Conservation (phyloP, 2,113 vertebrate genomes). For the Corythoichthys intestinalis region DNA sequence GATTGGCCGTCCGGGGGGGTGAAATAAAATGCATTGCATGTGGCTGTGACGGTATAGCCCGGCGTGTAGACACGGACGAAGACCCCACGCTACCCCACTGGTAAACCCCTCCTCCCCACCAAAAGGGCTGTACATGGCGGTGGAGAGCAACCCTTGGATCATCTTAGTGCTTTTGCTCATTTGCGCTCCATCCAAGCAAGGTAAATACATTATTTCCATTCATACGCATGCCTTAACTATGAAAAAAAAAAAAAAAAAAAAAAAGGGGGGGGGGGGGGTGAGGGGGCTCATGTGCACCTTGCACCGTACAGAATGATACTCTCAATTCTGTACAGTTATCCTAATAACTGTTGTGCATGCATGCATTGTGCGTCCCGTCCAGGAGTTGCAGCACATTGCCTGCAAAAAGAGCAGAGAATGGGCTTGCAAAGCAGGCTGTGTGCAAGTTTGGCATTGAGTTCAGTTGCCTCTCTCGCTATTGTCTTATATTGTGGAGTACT, state of each 20-base stretch:
- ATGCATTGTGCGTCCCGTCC: conserved; percentile 14
- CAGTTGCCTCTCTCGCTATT: not conserved
- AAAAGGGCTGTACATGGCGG: conserved; percentile 76
- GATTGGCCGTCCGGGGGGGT: conserved; percentile 32
- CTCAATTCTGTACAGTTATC: not conserved
- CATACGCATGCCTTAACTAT: conserved; percentile 9
- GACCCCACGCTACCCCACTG: conserved; percentile 55
- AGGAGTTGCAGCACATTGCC: conserved; percentile 38
- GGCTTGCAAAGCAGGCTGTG: not conserved
- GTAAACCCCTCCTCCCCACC: conserved; percentile 58
- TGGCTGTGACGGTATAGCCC: conserved; percentile 57
- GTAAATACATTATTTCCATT: conserved; percentile 53
- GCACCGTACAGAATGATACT: conserved; percentile 25
- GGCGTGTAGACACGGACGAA: conserved; percentile 38
- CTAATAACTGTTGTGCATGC: not conserved
- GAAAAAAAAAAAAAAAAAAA: not conserved
- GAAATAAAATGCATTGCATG: conserved; percentile 36
- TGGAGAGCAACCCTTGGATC: conserved; percentile 70
- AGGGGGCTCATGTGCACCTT: conserved; percentile 41
- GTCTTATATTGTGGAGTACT: not conserved
- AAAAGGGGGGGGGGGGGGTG: not conserved
- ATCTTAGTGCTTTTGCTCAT: conserved; percentile 72
- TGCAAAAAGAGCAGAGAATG: conserved; percentile 16
- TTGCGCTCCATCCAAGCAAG: conserved; percentile 69
- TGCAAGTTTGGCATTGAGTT: not conserved